A percentile compares a stretch with the other conserved stretches of the same genome.
phyloP scores from a whole-genome alignment of 2,888 invertebrate genomes.

The Endomychus coccineus region DNA sequence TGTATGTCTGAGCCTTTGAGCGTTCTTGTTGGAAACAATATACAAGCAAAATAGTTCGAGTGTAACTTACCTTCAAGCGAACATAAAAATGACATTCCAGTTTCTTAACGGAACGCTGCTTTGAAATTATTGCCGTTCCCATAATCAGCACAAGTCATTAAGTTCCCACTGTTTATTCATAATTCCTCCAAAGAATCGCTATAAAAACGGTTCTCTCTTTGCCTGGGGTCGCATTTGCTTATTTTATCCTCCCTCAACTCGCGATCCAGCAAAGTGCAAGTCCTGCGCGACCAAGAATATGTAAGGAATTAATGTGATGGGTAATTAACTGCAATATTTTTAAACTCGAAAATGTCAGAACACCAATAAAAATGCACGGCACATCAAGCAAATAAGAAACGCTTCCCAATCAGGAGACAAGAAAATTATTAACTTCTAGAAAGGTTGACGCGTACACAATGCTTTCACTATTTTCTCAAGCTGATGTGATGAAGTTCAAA shows the following conservation, averaged over 20 bases:
- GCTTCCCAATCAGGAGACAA: slow-evolving; percentile 16
- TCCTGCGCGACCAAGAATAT: slow-evolving; percentile 31
- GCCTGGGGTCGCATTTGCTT: slow-evolving; percentile 7
- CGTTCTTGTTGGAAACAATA: no score
- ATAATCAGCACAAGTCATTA: slow-evolving; percentile 44
- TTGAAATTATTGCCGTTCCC: slow-evolving; percentile 41
- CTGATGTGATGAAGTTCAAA: no score
- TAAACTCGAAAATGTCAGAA: slow-evolving; percentile 47
- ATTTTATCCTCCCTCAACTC: slow-evolving; percentile 1
- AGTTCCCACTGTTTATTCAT: slow-evolving; percentile 44
- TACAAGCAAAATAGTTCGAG: no score
- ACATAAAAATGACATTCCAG: slow-evolving; percentile 38
- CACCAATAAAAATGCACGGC: slow-evolving; percentile 50
- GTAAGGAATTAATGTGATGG: slow-evolving; percentile 41
- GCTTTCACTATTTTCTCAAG: no score
- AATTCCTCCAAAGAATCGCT: slow-evolving; percentile 36
- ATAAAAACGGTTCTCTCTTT: slow-evolving; percentile 25
- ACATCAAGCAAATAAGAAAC: slow-evolving; percentile 37
- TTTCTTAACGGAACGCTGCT: slow-evolving; percentile 40
- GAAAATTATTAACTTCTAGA: no score
- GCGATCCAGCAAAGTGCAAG: no score
- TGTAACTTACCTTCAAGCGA: slow-evolving; percentile 24
- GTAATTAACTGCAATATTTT: slow-evolving; percentile 45
- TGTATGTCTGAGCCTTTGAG: no score
- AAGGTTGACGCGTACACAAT: no score